Base-by-base conservation (phyloP, 2,113 vertebrate species). In the Desmodus rotundus region DNA sequence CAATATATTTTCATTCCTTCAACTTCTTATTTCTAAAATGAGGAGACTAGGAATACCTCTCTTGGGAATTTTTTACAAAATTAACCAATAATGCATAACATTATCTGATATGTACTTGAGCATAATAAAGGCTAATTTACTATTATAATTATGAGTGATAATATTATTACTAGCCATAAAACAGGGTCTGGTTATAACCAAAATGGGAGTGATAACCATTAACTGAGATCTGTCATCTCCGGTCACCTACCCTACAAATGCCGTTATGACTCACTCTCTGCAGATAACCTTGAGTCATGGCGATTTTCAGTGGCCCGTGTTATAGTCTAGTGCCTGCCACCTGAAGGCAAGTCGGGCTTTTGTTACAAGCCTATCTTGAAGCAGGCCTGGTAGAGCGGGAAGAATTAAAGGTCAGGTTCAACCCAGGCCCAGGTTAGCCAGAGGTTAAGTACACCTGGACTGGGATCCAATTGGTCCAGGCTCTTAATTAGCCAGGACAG, bases 61-160 rank as follows among this genome's bases (percentile, higher is more conserved):
- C 78, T 86, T 74, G 28, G 74, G 85, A 84, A 83, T 82, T 31
- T 86, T 56, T 68, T 58, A 88, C 24, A 91, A 87, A 8, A 87
- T 45, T 76, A 87, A 33, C 17, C 56, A 91, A 31, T 86, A 89
- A 96, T 31, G 19, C n/a, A 86, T 88, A 81, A 92, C 94, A 93
- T 83, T 93, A 89, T 68, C 89, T 19, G 20, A 36, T 86, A 28
- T 1, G 12, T 89, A 65, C 33, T 26, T 47, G 58, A 45, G 13
- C 61, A 19, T 17, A 93, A 63, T 80, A 74, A 86, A 91, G 28
- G 31, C 83, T 41, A 77, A 67, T 38, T 96, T 54, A 86, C n/a
- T 77, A 83, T 73, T 85, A 52, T 83, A 91, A 87, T 89, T 77
- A 70, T 91, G 78, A 93, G 38, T 50, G 41, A 50, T 72, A 78